Evolutionary conservation across 1,140 invertebrate genomes (phyloP).

Genomic region (Planococcus citri): DNA sequence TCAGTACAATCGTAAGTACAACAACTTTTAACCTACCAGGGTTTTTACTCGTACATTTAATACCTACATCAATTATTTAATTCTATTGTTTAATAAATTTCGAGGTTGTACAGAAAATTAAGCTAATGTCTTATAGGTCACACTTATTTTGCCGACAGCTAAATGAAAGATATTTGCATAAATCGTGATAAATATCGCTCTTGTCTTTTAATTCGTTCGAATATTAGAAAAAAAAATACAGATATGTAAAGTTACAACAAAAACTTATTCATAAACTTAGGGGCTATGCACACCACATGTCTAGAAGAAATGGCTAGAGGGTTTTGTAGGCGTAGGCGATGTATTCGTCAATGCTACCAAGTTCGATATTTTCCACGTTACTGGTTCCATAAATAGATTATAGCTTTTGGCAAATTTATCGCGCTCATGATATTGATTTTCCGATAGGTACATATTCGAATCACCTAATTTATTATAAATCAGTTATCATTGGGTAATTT

Average conservation of each 20-base stretch:
- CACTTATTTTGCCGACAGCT: not conserved
- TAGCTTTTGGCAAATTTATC: not conserved
- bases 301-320: not conserved
- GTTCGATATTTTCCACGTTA: not conserved
- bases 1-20: not conserved
- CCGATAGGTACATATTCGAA: not conserved
- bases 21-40: not conserved
- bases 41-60: too few species aligned
- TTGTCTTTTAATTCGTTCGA: not conserved
- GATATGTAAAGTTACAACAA: not conserved
- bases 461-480: too few species aligned
- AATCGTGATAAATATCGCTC: not conserved
- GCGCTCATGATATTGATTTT: not conserved
- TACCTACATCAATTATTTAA: not conserved
- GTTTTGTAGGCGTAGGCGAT: not conserved
- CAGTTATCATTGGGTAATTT: too few species aligned
- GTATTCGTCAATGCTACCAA: not conserved
- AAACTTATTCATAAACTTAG: too few species aligned
- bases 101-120: not conserved
- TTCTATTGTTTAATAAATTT: constrained; percentile 2
- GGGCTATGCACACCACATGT: not conserved
- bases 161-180: constrained; percentile 1
- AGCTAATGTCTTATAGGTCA: not conserved
- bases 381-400: not conserved
- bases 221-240: not conserved